Evolutionary conservation across 1,140 invertebrate genomes (phyloP), one percentile per base, ranked within the genome.

Genomic region (Drosophila insularis): DNA sequence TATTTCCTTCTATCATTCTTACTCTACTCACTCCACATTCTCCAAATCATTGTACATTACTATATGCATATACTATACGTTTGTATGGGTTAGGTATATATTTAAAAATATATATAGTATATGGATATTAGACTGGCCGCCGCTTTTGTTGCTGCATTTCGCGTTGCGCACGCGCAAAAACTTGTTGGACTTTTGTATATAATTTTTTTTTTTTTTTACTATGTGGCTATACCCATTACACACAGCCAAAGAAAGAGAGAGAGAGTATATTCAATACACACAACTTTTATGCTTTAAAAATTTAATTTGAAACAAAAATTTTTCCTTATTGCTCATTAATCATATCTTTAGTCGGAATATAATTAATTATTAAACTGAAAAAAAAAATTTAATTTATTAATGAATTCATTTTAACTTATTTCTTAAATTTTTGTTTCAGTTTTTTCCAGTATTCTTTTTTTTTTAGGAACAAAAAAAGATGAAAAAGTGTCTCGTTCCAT

Each of bases 91-190:
- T 19, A 2, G 7, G 14, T 50, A 19, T 50, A 11, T 50, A 19
- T 50, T 8, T 50, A 21, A 2, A 7, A 21, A 21, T 50, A 8
- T 19, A 46, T 46, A 17, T 46, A 10, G 2, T 19, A 46, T 46
- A 46, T 19, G n/a, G 7, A 50, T 11, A 50, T 50, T 50, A 50
- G 43, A 50, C 43, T 50, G 43, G 17, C 17, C 17, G 43, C 43
- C 43, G 43, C 17, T 50, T 50, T 50, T 50, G 43, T 35, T 59
- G 59, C 65, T 77, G 77, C 77, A 78, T 76, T 56, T 76, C 62
- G 74, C 50, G 77, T 35, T 78, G 75, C 77, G 77, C 77, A 79
- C 77, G 77, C 77, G 77, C 70, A 79, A 77, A 21, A 79, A 79
- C 77, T 73, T 77, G 77, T 77, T 79, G 73, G 77, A 79, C 68